phyloP scores from a whole-genome alignment of 1,140 invertebrate genomes.

The Ericerus pela region DNA sequence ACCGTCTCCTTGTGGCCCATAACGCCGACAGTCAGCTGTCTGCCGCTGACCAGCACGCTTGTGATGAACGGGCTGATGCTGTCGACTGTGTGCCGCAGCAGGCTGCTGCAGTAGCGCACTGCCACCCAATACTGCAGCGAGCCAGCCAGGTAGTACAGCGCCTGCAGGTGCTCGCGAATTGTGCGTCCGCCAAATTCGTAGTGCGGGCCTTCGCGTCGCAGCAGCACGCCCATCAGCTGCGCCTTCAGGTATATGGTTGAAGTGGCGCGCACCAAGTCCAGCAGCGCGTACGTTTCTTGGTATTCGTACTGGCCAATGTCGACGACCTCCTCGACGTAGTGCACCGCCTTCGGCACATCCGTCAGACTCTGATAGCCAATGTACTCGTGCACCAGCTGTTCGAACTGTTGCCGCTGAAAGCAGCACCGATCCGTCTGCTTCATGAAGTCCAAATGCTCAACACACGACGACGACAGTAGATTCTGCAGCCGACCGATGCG shows the following conservation, averaged over 20 bases:
- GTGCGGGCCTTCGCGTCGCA: conserved; percentile 64
- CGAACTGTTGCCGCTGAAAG: conserved; percentile 60
- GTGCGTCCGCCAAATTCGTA: conserved; percentile 48
- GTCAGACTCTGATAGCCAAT: conserved; percentile 93
- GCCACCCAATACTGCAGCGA: conserved; percentile 80
- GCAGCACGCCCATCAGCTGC: conserved; percentile 70
- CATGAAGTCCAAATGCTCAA: conserved; percentile 93
- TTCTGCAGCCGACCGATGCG: conserved; percentile 87
- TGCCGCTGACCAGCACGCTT: conserved; percentile 88
- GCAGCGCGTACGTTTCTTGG: conserved; percentile 53
- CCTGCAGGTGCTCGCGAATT: conserved; percentile 56
- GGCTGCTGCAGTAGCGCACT: conserved; percentile 83
- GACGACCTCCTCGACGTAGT: conserved; percentile 45
- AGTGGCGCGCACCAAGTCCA: conserved; percentile 49
- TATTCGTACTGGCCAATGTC: conserved; percentile 24
- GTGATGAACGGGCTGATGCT: conserved; percentile 97
- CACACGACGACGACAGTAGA: conserved; percentile 85
- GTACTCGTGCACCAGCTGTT: conserved; percentile 78
- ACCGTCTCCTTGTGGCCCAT: conserved; percentile 86
- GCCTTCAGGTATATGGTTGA: conserved; percentile 61
- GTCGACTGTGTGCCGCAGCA: conserved; percentile 87
- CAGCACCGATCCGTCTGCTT: conserved; percentile 52
- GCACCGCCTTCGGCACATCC: conserved; percentile 73
- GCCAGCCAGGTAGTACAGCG: conserved; percentile 74
- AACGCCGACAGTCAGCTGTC: conserved; percentile 90